A percentile compares a stretch with the other conserved stretches of the same genome.
These are phyloP conservation scores for Myanophis thanlyinensis DNA, from an alignment of 2,113 vertebrate genomes.

Conservation along the genomic window DNA sequence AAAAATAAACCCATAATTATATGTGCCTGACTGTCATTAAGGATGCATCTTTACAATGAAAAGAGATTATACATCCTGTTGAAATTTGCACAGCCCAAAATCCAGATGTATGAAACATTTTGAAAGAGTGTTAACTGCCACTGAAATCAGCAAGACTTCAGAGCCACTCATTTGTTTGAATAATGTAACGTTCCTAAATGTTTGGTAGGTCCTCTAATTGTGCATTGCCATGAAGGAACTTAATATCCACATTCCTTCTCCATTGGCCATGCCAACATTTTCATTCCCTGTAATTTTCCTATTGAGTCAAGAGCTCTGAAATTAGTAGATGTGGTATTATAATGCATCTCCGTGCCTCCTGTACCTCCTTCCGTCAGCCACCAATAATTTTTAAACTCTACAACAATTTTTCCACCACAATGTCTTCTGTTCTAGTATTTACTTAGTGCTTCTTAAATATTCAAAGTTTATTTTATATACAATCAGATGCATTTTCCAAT, in stretches of 20 bases:
- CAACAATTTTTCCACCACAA: background rate
- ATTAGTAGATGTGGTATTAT: background rate
- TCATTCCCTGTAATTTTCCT: background rate
- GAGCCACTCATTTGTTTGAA: background rate
- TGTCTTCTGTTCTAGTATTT: background rate
- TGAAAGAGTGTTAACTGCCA: background rate
- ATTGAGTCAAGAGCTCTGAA: background rate
- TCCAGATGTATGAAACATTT: background rate
- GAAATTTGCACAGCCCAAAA: background rate
- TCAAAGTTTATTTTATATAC: background rate
- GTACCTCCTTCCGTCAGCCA: background rate
- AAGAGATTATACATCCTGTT: background rate
- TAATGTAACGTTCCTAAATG: background rate
- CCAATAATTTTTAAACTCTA: background rate
- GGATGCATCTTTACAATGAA: background rate
- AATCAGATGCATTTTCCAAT: background rate
- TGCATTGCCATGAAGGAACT: background rate
- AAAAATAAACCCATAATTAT: background rate
- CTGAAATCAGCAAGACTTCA: background rate
- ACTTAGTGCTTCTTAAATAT: background rate
- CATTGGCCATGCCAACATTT: background rate
- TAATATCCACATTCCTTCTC: background rate
- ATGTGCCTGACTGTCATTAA: background rate
- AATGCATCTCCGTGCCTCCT: background rate
- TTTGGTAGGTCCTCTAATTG: background rate